Evolutionary conservation across 1,140 invertebrate species (phyloP), one percentile per base, ranked within the genome.

Genomic region (Tetramorium simillimum): DNA sequence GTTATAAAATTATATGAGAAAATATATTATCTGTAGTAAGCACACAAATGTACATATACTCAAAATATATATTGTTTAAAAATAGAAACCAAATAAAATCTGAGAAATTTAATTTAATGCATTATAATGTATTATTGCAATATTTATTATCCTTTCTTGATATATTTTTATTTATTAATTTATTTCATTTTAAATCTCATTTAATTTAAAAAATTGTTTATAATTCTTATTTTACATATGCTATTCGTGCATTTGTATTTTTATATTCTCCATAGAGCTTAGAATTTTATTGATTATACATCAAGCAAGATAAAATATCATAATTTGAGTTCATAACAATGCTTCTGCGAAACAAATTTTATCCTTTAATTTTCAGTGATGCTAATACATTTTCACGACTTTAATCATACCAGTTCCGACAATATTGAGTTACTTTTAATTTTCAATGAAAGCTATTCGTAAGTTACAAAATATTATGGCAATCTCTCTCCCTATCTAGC

Each of bases 401-500:
- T 67, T 70, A 70, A 53, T 62, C 16, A 62, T 53, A 80, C 53
- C n/a, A 69, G 9, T 70, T 28, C 12, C 5, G 2, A 80, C 33
- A 43, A 69, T 21, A 0, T 4, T 40, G 18, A 18, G 37, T 10
- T 67, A 28, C 18, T 2, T 81, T 81, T 56, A 70, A 70, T 70
- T 70, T 81, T 18, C 33, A 28, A 18, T 14, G 10, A 56, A 53
- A 81, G 43, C 33, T 53, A 14, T 33, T 81, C 7, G 16, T 56
- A 69, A 37, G 16, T 80, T 43, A 70, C 16, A 40, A 7, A 46
- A 81, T 70, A 81, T 81, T 53, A 40, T 18, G 24, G 43, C 10
- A 16, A 40, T 53, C 21, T 40, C 5, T 46, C 18, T 46, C 6
- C 60, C 51, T 60, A 3, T 46, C 46, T 18, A 21, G 28, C 3